Percentiles rank a stretch among this genome's conserved stretches.
Evolutionary conservation across 2,888 invertebrate species (phyloP).

Genomic region (Pseudococcus longispinus): DNA sequence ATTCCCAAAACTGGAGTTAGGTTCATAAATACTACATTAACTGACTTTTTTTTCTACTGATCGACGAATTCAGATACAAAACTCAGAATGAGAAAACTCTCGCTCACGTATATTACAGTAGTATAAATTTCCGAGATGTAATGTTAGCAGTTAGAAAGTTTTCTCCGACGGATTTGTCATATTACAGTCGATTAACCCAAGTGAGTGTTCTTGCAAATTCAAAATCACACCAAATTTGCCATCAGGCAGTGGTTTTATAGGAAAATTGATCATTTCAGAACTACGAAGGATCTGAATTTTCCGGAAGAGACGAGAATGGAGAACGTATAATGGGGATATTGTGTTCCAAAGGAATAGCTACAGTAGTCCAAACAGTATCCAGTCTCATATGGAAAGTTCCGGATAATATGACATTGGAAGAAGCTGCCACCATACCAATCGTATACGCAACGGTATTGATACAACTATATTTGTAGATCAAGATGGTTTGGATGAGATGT

Average conservation of each 20-base stretch:
- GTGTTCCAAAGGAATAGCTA: conserved; percentile 63
- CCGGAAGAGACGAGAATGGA: conserved; percentile 64
- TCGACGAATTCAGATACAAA: not conserved
- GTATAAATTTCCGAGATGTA: conserved; percentile 89
- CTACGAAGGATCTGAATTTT: conserved; percentile 64
- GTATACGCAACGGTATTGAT: conserved; percentile 68
- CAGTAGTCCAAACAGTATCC: conserved; percentile 65
- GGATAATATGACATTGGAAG: conserved; percentile 68
- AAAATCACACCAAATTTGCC: not conserved
- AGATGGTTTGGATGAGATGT: no score
- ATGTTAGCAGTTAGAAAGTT: conserved; percentile 94
- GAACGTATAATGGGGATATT: conserved; percentile 64
- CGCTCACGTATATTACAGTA: conserved; percentile 1
- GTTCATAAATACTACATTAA: not conserved
- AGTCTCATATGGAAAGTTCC: conserved; percentile 68
- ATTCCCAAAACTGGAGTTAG: not conserved
- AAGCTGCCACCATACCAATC: conserved; percentile 72
- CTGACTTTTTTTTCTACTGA: no score
- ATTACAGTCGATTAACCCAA: conserved; percentile 66
- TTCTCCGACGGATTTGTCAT: conserved; percentile 80
- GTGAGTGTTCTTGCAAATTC: not conserved
- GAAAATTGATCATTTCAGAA: not conserved
- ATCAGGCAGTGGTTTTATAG: no score
- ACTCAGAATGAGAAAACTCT: not conserved
- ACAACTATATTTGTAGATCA: no score